Evolutionary conservation across 2,888 invertebrate species (phyloP).

Genomic region (Hydraecia micacea): DNA sequence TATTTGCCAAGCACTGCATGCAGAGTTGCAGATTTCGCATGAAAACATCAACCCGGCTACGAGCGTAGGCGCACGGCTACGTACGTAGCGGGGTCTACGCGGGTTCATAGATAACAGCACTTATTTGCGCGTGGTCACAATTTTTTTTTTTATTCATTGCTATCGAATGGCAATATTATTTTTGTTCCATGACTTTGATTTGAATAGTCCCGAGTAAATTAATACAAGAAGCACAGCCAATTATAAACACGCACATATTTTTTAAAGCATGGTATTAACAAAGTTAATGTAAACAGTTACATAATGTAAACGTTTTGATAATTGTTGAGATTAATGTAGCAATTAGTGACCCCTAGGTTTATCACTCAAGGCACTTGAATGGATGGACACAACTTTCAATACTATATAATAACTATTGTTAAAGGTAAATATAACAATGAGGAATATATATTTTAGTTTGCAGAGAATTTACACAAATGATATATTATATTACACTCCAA

Average conservation of each 20-base stretch:
- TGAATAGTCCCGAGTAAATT: not conserved
- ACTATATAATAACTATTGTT: not conserved
- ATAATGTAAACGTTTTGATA: not conserved
- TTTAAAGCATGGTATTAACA: not conserved
- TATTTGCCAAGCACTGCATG: not conserved
- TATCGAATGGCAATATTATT: not conserved
- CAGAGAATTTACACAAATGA: not conserved
- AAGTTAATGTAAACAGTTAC: slow-evolving; percentile 28
- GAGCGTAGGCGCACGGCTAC: slow-evolving; percentile 42
- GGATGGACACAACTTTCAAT: not conserved
- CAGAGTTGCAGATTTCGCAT: slow-evolving; percentile 4
- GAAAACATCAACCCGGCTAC: slow-evolving; percentile 20
- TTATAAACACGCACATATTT: not conserved
- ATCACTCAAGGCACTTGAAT: not conserved
- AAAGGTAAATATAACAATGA: not conserved
- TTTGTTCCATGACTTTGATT: not conserved
- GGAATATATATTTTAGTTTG: not conserved
- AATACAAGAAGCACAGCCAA: not conserved
- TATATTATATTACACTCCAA: not conserved
- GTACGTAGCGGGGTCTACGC: slow-evolving; percentile 51
- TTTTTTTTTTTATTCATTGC: not conserved
- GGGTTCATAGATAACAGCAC: slow-evolving; percentile 1
- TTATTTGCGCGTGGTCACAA: not conserved
- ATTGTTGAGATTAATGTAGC: not conserved
- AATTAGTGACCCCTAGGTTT: slow-evolving; percentile 7